These are phyloP conservation scores for Dendrophyllia cribrosa DNA, from an alignment of 64 coral and sea anemone species.

Conservation along the genomic window DNA sequence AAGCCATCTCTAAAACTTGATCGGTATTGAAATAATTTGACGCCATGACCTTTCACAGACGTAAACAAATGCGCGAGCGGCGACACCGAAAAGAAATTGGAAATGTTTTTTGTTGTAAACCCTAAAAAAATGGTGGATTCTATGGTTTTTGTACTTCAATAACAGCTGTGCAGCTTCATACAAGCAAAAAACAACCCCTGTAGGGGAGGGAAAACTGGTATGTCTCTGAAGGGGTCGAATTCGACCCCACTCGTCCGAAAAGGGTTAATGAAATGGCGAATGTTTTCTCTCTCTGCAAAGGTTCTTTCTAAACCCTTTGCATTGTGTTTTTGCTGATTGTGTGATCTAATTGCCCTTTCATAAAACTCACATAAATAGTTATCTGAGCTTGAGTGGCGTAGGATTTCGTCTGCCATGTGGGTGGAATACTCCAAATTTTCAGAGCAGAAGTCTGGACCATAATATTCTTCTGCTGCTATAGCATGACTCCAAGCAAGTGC, in stretches of 20 bases:
- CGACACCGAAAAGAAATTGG: too few species aligned
- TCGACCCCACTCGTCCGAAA: too few species aligned
- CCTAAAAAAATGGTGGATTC: too few species aligned
- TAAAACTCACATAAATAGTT: constrained; percentile 65
- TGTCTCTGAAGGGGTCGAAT: too few species aligned
- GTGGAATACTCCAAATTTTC: constrained; percentile 60
- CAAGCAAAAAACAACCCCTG: too few species aligned
- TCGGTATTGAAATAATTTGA: not conserved
- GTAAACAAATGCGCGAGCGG: too few species aligned
- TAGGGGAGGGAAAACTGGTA: too few species aligned
- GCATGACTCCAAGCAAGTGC: constrained; percentile 54
- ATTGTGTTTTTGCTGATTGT: constrained; percentile 70
- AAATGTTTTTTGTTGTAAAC: too few species aligned
- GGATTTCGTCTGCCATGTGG: constrained; percentile 25
- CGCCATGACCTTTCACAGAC: too few species aligned
- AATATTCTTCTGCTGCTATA: constrained; percentile 49
- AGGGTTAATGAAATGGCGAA: too few species aligned
- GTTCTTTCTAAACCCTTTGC: constrained; percentile 58
- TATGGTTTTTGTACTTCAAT: too few species aligned
- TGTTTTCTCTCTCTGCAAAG: constrained; percentile 33
- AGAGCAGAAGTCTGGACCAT: constrained; percentile 45
- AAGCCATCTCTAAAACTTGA: constrained; percentile 21
- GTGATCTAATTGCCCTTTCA: constrained; percentile 44
- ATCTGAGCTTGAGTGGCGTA: constrained; percentile 55
- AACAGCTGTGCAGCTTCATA: too few species aligned